A percentile compares a stretch with the other conserved stretches of the same genome.
Evolutionary conservation across 2,797 vertebrate species (phyloP).

Genomic region (Trematomus bernacchii): DNA sequence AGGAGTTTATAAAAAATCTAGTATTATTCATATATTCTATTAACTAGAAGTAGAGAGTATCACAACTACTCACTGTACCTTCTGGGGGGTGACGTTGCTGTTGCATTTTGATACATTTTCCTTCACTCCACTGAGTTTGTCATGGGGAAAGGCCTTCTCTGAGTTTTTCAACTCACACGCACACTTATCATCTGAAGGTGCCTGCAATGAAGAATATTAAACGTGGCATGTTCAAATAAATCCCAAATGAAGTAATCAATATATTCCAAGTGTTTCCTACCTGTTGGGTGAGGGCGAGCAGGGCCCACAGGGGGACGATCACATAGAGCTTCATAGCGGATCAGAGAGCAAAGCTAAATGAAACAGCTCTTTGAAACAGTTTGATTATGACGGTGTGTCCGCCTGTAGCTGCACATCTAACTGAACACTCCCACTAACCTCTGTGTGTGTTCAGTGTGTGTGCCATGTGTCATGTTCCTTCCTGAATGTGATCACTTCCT

Average conservation of each 20-base stretch:
- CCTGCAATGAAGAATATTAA: conserved; percentile 34
- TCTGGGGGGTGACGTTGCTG: conserved; percentile 44
- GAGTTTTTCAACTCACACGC: conserved; percentile 71
- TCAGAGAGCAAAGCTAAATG: not conserved
- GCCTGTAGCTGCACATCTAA: conserved; percentile 12
- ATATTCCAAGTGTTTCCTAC: conserved; percentile 38
- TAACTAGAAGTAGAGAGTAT: not conserved
- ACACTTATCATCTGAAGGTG: conserved; percentile 44
- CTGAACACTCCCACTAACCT: conserved; percentile 20
- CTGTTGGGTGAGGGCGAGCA: conserved; percentile 59
- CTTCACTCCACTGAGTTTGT: conserved; percentile 56
- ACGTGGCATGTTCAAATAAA: not conserved
- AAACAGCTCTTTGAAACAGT: conserved; percentile 1
- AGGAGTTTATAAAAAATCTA: no score
- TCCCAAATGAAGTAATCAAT: not conserved
- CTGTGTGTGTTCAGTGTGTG: not conserved
- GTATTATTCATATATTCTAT: no score
- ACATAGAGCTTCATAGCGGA: conserved; percentile 54
- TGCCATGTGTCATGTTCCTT: not conserved
- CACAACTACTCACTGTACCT: conserved; percentile 53
- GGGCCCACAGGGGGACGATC: conserved; percentile 45
- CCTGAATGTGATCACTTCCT: conserved; percentile 38
- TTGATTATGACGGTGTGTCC: not conserved
- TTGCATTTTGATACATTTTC: conserved; percentile 62
- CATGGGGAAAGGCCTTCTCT: conserved; percentile 69